Evolutionary conservation across 1,140 invertebrate genomes (phyloP), one percentile per base, ranked within the genome.

Genomic region (Phymorhynchus buccinoides): DNA sequence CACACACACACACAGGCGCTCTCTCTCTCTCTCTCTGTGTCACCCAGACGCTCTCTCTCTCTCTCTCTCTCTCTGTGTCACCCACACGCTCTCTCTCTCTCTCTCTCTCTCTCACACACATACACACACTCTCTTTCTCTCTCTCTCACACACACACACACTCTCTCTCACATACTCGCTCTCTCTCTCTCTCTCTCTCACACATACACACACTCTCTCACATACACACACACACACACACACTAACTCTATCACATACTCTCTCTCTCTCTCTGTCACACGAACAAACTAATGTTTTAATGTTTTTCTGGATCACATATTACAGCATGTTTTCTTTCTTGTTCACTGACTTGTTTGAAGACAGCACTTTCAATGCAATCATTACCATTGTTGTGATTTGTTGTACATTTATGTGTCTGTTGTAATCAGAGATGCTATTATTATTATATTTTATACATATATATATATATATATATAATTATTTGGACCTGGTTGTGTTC

Each of bases 191-290:
- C 71, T n/a, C 32, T n/a, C 71, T n/a, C 32, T n/a, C 32, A 75
- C 18, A 75, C 66, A 71, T n/a, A 78, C 6, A 78, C 30, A 39
- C 75, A 78, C 75, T 39, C 41, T 22, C 75, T 39, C 16, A 39
- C 78, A 80, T 30, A 80, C 44, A 80, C 44, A 48, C 41, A 80
- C 78, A 80, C 41, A 80, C 41, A 80, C 42, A 48, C 41, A 80
- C 41, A 80, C 78, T 27, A n/a, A 80, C 16, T 68, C 48, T 9
- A 22, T 16, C 66, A 71, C 66, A 71, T 30, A 71, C 22, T n/a
- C 71, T n/a, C 39, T 9, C 71, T 16, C 30, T 16, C 71, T 22
- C 32, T 16, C 71, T 22, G 18, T 16, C 66, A 30, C 66, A 71
- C 66, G 66, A 14, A 71, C 66, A 30, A 14, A 71, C 66, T 14